A percentile compares a stretch with the other conserved stretches of the same genome.
Conservation (phyloP, 2,113 vertebrate genomes). For the Rutilus rutilus region DNA sequence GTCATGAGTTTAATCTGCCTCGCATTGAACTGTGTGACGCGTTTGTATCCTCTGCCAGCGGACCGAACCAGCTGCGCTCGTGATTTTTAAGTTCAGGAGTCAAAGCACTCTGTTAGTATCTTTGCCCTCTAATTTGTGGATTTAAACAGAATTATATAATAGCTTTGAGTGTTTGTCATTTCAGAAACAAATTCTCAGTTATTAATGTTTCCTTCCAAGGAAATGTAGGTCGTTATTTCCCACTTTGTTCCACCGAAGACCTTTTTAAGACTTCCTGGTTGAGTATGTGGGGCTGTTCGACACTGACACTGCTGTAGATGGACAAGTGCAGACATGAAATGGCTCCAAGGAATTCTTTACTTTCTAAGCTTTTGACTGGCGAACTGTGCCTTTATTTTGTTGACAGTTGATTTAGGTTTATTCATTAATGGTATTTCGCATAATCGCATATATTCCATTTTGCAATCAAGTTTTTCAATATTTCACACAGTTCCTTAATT, state of each 20-base stretch:
- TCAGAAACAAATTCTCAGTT: slow-evolving; percentile 1
- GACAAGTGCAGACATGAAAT: slow-evolving; percentile 29
- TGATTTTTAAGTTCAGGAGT: slow-evolving; percentile 12
- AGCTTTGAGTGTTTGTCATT: neutral
- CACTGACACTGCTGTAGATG: neutral
- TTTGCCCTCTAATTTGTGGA: neutral
- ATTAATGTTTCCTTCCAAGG: slow-evolving; percentile 6
- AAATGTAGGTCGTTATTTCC: neutral
- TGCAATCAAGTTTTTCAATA: neutral
- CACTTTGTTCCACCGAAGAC: neutral
- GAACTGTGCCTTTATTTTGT: slow-evolving; percentile 2
- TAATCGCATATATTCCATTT: neutral
- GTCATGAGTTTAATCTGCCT: slow-evolving; percentile 38
- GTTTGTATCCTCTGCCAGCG: neutral
- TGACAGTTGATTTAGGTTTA: neutral
- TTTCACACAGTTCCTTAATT: neutral
- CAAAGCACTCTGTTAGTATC: neutral
- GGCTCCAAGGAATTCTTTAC: neutral
- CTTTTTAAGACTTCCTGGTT: slow-evolving; percentile 24
- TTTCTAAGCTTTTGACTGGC: neutral
- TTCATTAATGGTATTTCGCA: neutral
- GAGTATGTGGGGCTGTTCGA: neutral
- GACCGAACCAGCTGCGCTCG: neutral
- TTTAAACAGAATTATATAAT: slow-evolving; percentile 14
- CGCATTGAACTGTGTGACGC: slow-evolving; percentile 19